Conservation (phyloP, 2,113 vertebrate genomes). For the Oxygymnocypris stewartii region DNA sequence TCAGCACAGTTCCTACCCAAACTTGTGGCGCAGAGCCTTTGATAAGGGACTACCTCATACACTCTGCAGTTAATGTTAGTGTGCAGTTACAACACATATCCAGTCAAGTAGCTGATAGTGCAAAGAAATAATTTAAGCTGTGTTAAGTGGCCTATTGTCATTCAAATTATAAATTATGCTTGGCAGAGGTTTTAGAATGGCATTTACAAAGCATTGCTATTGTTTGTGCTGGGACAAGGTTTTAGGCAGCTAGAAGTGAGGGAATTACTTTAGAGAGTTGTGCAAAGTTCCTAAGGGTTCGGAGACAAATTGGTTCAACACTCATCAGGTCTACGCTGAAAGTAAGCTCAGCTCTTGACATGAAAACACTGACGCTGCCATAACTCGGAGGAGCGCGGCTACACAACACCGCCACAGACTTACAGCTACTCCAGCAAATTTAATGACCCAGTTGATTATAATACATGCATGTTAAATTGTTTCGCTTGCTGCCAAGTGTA, state of each 20-base stretch:
- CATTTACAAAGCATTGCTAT: conserved; percentile 77
- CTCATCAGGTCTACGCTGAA: conserved; percentile 63
- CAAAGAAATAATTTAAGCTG: conserved; percentile 74
- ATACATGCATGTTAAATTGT: conserved; percentile 22
- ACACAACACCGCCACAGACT: conserved; percentile 8
- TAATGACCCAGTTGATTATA: conserved; percentile 41
- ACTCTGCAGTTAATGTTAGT: conserved; percentile 71
- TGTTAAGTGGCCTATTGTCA: conserved; percentile 79
- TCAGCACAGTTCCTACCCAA: conserved; percentile 66
- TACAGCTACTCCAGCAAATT: conserved; percentile 35
- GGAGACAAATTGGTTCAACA: conserved; percentile 73
- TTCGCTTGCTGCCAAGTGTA: conserved; percentile 25
- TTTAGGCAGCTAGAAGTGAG: conserved; percentile 71
- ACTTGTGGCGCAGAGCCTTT: conserved; percentile 64
- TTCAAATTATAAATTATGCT: conserved; percentile 81
- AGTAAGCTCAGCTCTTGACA: conserved; percentile 58
- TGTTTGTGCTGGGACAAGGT: conserved; percentile 77
- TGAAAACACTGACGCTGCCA: conserved; percentile 37
- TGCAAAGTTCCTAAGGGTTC: conserved; percentile 73
- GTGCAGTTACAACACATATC: conserved; percentile 71
- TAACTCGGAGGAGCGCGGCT: conserved; percentile 14
- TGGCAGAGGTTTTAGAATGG: conserved; percentile 77
- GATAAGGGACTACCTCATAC: conserved; percentile 72
- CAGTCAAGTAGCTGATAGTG: conserved; percentile 72
- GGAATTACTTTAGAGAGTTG: conserved; percentile 76